Conservation (phyloP, 1,140 invertebrate species). For the Copidosoma floridanum region DNA sequence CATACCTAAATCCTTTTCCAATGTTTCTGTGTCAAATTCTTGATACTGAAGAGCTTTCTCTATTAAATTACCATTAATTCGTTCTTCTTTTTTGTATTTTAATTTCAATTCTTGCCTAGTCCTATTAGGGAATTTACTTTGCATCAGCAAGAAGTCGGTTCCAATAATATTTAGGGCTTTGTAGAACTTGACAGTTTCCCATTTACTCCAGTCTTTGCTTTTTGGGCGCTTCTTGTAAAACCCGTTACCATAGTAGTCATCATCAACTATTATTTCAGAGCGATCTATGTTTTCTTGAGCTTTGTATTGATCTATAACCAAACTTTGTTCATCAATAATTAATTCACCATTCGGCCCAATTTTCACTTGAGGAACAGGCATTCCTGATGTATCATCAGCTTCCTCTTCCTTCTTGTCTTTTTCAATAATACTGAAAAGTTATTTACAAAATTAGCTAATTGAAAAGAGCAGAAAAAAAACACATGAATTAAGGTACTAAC, state of each 20-base stretch:
- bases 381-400: constrained; percentile 54
- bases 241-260: constrained; percentile 62
- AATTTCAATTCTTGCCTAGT: constrained; percentile 78
- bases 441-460: background rate
- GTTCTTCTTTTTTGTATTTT: constrained; percentile 71
- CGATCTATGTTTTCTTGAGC: constrained; percentile 63
- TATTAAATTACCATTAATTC: constrained; percentile 56
- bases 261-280: constrained; percentile 66
- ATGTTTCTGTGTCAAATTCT: constrained; percentile 56
- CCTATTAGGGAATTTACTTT: constrained; percentile 75
- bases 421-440: constrained; percentile 2
- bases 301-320: constrained; percentile 75
- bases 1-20: constrained; percentile 55
- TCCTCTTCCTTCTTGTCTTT: constrained; percentile 45
- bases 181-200: constrained; percentile 84
- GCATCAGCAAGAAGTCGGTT: constrained; percentile 88
- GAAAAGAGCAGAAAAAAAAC: too few relatives aligned
- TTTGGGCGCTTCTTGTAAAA: constrained; percentile 64
- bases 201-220: constrained; percentile 65
- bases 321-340: constrained; percentile 82
- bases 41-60: constrained; percentile 60
- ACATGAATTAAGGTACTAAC: too few relatives aligned
- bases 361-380: constrained; percentile 82
- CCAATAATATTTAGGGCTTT: constrained; percentile 82
- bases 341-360: constrained; percentile 84